Base-by-base conservation (phyloP, 2,888 invertebrate species). In the Brenthis daphne region DNA sequence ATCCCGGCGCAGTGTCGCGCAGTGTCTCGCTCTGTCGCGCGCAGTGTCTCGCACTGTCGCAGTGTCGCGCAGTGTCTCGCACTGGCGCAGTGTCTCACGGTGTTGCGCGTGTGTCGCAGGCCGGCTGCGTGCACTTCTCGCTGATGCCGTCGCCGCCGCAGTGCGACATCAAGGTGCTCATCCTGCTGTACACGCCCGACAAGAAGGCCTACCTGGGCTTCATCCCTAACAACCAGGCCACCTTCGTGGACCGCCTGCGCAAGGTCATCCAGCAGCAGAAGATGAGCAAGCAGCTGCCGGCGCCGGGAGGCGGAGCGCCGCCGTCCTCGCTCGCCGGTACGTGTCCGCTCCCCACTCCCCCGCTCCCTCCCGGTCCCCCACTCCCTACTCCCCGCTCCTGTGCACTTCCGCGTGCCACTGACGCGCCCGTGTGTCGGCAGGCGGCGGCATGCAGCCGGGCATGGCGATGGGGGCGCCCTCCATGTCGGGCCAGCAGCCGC, bases 81-180 rank as follows among this genome's bases (percentile, higher is more conserved):
- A 33, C 13, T 53, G 43, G 3, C 6, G 6, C 53, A 33, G 12
- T 53, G 43, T 12, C 6, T 53, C 6, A 13, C 53, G 14, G 16
- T 53, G 43, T 24, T 3, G 16, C 5, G n/a, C 16, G 51, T 37
- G 20, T 50, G 53, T 58, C 53, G 11, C 84, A 97, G 97, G 97
- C 98, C 57, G 98, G 98, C 6, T 99, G 98, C 86, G 98, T 99
- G 0, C 98, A 98, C 83, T 98, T 98, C 85, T 96, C 97, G 0
- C 88, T 89, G 61, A 89, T 88, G 85, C 84, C 95, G 1, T 93
- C 94, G 2, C 93, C 95, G 0, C 94, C 94, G 0, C 92, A 94
- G 69, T 97, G 97, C 82, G 97, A 97, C 78, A 97, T 98, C 77
- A 96, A 97, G 84, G 97, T 98, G n/a, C 92, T 98, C 57, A 96